Evolutionary conservation across 1,140 invertebrate genomes (phyloP).

Genomic region (Elysia chlorotica): DNA sequence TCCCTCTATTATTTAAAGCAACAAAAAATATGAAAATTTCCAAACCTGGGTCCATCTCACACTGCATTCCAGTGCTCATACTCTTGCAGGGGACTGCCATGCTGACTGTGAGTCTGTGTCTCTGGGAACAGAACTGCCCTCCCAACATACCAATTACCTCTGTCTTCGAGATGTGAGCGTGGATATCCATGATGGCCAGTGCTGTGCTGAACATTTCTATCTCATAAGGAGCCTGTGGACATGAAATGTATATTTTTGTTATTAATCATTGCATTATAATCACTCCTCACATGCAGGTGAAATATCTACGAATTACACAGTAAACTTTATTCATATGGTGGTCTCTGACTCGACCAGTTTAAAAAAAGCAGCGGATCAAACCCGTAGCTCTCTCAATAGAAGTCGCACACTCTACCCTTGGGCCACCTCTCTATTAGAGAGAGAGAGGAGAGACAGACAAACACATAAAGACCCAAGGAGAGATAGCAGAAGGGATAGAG

Average conservation of each 20-base stretch:
- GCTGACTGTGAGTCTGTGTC: conserved; percentile 59
- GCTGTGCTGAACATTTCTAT: conserved; percentile 68
- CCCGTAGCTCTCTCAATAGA: background rate
- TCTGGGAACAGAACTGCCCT: conserved; percentile 62
- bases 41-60: conserved; percentile 78
- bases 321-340: too few species aligned
- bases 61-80: conserved; percentile 70
- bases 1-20: too few species aligned
- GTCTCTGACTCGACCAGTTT: too few species aligned
- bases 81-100: conserved; percentile 68
- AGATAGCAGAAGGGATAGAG: too few species aligned
- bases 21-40: too few species aligned
- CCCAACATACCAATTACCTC: conserved; percentile 78
- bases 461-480: background rate
- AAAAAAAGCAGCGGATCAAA: background rate
- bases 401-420: background rate
- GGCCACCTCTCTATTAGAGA: too few species aligned
- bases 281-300: background rate
- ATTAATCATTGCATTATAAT: too few species aligned
- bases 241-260: background rate
- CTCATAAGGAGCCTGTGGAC: conserved; percentile 68
- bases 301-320: background rate
- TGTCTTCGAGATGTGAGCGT: conserved; percentile 70
- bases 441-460: too few species aligned
- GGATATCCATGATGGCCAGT: conserved; percentile 72